These are phyloP conservation scores for Baryphthengus martii DNA, from an alignment of 2,113 vertebrate species.

Conservation along the genomic window DNA sequence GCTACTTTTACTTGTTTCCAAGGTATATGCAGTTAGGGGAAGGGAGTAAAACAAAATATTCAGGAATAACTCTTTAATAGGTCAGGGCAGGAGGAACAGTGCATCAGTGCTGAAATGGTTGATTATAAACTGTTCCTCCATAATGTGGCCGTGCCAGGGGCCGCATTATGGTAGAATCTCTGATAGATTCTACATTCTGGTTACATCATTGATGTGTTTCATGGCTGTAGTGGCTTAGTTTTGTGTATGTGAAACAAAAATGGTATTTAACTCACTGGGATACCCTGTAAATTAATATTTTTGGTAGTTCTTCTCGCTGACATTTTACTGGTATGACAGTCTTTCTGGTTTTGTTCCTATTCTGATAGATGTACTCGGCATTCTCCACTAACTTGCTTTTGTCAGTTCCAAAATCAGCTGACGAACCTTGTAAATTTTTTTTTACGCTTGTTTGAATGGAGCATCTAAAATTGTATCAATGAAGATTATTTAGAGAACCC, in stretches of 20 bases:
- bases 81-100: accelerated
- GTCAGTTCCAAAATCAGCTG: not conserved
- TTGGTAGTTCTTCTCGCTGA: not conserved
- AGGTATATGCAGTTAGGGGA: not conserved
- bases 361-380: not conserved
- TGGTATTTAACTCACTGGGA: not conserved
- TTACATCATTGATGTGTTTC: not conserved
- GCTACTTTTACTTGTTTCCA: not conserved
- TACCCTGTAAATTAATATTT: not conserved
- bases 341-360: not conserved
- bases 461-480: not conserved
- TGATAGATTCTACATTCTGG: not conserved
- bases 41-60: not conserved
- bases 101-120: not conserved
- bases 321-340: not conserved
- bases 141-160: not conserved
- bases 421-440: not conserved
- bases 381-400: accelerated
- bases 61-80: not conserved
- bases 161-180: too few species aligned
- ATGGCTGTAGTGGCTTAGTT: not conserved
- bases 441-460: not conserved
- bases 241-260: not conserved
- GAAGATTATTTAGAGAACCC: not conserved
- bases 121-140: not conserved